Percentiles rank a stretch among this genome's conserved stretches.
phyloP scores from a whole-genome alignment of 2,113 vertebrate species.

The Synchiropus splendidus region DNA sequence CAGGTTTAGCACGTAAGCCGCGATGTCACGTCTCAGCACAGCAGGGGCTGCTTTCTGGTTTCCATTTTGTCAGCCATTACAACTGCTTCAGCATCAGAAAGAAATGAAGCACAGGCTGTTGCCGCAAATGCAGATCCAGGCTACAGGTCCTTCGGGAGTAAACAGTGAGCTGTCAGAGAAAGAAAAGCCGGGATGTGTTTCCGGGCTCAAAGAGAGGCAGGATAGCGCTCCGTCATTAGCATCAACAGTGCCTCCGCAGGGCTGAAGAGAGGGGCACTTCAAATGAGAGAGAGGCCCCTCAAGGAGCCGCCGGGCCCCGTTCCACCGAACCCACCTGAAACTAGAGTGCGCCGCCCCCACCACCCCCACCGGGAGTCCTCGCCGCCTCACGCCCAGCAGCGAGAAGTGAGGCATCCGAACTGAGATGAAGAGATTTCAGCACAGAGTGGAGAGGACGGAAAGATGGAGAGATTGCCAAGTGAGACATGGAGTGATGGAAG shows the following conservation, averaged over 20 bases:
- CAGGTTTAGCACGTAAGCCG: too few species aligned
- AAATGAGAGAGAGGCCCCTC: conserved; percentile 22
- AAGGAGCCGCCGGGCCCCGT: conserved; percentile 47
- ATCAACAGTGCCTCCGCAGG: conserved; percentile 32
- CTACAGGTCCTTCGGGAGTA: conserved; percentile 52
- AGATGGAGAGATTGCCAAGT: conserved; percentile 51
- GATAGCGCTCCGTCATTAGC: conserved; percentile 35
- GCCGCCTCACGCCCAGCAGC: conserved; percentile 1
- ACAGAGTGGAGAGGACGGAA: conserved; percentile 37
- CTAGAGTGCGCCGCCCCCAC: too few species aligned
- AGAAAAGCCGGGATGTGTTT: conserved; percentile 16
- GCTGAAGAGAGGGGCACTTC: conserved; percentile 43
- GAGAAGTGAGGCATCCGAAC: conserved; percentile 17
- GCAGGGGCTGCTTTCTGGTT: background rate
- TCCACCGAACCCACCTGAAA: conserved; percentile 40
- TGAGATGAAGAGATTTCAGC: conserved; percentile 21
- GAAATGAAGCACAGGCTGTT: conserved; percentile 23
- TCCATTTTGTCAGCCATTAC: conserved; percentile 36
- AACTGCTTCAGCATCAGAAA: conserved; percentile 35
- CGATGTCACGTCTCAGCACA: too few species aligned
- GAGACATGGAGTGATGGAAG: conserved; percentile 53
- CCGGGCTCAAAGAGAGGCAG: background rate
- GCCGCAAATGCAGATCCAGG: conserved; percentile 46
- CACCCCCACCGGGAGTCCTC: conserved; percentile 26
- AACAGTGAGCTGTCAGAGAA: conserved; percentile 50